phyloP scores from a whole-genome alignment of 2,113 vertebrate species.

The Alligator mississippiensis region DNA sequence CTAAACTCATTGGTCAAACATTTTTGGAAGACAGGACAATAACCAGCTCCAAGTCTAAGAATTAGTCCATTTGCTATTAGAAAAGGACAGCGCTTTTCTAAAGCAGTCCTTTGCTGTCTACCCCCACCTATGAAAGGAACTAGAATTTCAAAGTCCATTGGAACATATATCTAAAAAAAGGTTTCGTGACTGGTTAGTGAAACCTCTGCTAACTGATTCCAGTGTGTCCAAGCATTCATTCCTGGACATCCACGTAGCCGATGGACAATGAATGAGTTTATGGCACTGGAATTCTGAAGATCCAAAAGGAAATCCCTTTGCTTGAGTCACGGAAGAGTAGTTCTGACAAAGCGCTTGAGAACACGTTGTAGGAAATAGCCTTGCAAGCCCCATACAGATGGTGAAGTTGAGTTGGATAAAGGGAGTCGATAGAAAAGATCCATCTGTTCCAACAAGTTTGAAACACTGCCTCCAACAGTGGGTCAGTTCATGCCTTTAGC shows the following conservation, averaged over 20 bases:
- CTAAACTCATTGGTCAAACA: neutral
- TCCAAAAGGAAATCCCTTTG: neutral
- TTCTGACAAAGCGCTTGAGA: neutral
- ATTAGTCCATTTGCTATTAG: neutral
- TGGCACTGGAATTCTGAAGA: neutral
- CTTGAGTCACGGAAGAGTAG: neutral
- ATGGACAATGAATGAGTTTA: neutral
- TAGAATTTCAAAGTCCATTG: neutral
- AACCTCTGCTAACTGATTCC: neutral
- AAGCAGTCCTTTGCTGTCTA: neutral
- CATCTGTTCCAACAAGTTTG: neutral
- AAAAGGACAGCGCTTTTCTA: neutral
- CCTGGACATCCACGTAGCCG: neutral
- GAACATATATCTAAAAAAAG: neutral
- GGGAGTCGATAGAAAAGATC: neutral
- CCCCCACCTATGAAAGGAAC: neutral
- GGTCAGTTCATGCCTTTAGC: neutral
- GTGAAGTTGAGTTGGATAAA: too few species aligned
- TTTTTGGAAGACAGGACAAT: neutral
- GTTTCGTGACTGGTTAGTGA: neutral
- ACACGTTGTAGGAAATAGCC: neutral
- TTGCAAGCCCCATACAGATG: neutral
- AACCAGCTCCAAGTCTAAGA: neutral
- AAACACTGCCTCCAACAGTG: neutral
- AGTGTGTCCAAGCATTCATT: neutral